phyloP scores from a whole-genome alignment of 2,797 vertebrate species.

The Phalloptychus januarius region DNA sequence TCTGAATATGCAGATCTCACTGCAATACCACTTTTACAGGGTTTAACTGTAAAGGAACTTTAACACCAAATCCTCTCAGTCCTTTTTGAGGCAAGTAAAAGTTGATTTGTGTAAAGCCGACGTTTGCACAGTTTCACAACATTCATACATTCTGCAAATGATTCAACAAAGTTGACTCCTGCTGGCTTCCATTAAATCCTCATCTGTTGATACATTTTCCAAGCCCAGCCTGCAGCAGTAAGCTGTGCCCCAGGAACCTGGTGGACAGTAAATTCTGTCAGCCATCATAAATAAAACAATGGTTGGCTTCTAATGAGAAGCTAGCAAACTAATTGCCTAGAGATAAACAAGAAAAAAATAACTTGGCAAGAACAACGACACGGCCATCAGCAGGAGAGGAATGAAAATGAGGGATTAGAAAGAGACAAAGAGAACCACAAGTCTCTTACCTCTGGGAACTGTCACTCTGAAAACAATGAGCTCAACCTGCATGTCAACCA shows the following conservation, averaged over 20 bases:
- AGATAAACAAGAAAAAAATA: conserved; percentile 5
- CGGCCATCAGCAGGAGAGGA: conserved; percentile 8
- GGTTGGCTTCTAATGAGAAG: background rate
- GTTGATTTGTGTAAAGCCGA: background rate
- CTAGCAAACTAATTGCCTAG: background rate
- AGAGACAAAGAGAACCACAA: conserved; percentile 27
- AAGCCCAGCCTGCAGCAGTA: background rate
- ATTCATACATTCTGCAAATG: background rate
- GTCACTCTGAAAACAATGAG: conserved; percentile 45
- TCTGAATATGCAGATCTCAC: too few species aligned
- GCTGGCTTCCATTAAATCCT: background rate
- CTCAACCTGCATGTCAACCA: conserved; percentile 23
- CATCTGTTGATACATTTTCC: background rate
- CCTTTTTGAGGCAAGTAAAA: background rate
- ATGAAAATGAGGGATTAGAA: conserved; percentile 5
- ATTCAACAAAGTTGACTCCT: background rate
- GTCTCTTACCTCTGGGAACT: conserved; percentile 30
- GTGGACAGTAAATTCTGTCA: background rate
- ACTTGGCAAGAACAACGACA: conserved; percentile 23
- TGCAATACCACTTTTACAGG: too few species aligned
- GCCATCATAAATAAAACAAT: background rate
- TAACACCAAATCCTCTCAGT: background rate
- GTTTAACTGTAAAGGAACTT: background rate
- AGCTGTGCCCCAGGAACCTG: background rate
- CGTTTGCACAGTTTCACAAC: background rate